Evolutionary conservation across 2,888 invertebrate genomes (phyloP).

Genomic region (Pseudococcus jackbeardsleyi): DNA sequence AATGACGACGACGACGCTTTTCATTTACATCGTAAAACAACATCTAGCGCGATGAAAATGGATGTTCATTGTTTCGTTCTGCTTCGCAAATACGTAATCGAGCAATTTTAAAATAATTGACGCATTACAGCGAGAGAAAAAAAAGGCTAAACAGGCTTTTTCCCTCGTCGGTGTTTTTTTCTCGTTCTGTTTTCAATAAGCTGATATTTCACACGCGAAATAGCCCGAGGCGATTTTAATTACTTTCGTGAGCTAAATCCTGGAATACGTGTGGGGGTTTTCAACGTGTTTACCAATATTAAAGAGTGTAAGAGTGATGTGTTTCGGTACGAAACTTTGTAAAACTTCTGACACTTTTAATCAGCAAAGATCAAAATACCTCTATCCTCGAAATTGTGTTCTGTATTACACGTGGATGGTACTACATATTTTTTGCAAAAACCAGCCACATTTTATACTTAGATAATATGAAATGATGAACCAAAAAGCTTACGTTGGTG

Average conservation of each 20-base stretch:
- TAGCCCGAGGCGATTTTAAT: neutral
- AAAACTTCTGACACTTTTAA: neutral
- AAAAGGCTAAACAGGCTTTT: neutral
- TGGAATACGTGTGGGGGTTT: too few species aligned
- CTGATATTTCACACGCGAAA: neutral
- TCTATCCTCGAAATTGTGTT: neutral
- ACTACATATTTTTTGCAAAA: too few species aligned
- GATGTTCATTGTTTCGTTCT: slow-evolving; percentile 1
- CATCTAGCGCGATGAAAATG: neutral
- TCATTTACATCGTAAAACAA: slow-evolving; percentile 22
- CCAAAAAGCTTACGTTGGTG: neutral
- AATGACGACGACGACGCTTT: neutral
- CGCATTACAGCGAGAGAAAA: neutral
- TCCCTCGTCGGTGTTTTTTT: neutral
- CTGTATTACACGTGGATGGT: neutral
- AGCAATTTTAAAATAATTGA: slow-evolving; percentile 24
- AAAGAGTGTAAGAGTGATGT: too few species aligned
- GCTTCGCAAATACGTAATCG: neutral
- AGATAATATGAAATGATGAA: neutral
- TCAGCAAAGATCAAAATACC: neutral
- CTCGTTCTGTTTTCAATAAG: neutral
- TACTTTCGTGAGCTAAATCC: neutral
- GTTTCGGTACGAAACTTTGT: neutral
- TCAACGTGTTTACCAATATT: too few species aligned
- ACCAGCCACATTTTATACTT: too few species aligned